Conservation (phyloP, 2,113 vertebrate genomes). For the Eulacestoma nigropectus region DNA sequence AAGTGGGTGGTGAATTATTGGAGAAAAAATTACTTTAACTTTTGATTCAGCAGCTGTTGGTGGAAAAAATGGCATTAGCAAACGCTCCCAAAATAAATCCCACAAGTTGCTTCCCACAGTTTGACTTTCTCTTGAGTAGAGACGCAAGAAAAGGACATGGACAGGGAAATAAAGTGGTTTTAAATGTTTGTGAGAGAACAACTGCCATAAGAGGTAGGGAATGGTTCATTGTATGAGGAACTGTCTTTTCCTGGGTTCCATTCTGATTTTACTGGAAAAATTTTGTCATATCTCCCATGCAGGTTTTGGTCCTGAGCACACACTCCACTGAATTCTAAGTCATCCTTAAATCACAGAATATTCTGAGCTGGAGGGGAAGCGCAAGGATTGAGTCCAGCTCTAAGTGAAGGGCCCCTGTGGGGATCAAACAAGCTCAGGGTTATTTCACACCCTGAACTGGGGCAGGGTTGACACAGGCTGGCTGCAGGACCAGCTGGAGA, state of each 20-base stretch:
- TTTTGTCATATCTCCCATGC: neutral
- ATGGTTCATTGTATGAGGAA: neutral
- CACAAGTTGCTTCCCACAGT: neutral
- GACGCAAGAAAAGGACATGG: no score
- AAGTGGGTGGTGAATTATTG: conserved; percentile 23
- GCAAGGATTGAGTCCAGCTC: neutral
- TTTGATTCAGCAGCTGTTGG: neutral
- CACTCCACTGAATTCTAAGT: neutral
- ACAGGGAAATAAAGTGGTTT: neutral
- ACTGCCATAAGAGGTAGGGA: neutral
- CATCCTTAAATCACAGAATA: neutral
- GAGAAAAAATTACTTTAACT: neutral
- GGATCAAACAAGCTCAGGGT: neutral
- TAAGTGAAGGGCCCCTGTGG: neutral
- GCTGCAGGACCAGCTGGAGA: neutral
- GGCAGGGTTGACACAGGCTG: neutral
- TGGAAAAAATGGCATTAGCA: neutral
- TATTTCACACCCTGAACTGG: rapidly evolving
- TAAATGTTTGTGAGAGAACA: neutral
- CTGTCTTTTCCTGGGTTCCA: neutral
- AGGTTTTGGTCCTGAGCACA: neutral
- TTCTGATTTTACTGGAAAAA: neutral
- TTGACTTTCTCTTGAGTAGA: neutral
- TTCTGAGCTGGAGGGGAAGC: neutral
- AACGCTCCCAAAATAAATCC: neutral